These are phyloP conservation scores for Pelosia muscerda DNA, from an alignment of 2,888 invertebrate species.

Conservation along the genomic window DNA sequence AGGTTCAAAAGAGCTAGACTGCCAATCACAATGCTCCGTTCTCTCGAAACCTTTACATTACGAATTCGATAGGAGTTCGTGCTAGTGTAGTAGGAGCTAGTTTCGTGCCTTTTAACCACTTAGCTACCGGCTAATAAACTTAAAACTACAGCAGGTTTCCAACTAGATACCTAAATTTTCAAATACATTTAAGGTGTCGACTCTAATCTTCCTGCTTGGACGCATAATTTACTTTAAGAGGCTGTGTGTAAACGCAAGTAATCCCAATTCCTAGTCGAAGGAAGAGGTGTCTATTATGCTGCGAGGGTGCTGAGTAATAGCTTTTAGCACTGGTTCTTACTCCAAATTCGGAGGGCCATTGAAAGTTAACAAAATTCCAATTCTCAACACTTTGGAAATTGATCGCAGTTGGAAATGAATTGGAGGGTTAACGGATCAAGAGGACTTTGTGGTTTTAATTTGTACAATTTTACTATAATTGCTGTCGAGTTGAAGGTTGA, in stretches of 20 bases:
- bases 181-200: background rate
- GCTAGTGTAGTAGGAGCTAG: too few relatives aligned
- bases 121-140: too few relatives aligned
- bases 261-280: slow-evolving; percentile 1
- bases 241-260: background rate
- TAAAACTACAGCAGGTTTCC: background rate
- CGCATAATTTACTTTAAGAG: slow-evolving; percentile 11
- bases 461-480: background rate
- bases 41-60: too few relatives aligned
- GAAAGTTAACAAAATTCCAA: slow-evolving; percentile 24
- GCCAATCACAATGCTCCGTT: too few relatives aligned
- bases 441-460: background rate
- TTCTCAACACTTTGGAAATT: slow-evolving; percentile 10
- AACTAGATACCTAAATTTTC: background rate
- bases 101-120: too few relatives aligned
- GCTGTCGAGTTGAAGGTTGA: background rate
- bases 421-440: background rate
- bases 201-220: background rate
- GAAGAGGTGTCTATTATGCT: slow-evolving; percentile 23
- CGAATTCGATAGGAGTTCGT: too few relatives aligned
- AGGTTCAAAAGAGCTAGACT: too few relatives aligned
- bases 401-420: slow-evolving; percentile 21
- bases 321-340: slow-evolving; percentile 21
- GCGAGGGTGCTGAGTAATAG: slow-evolving; percentile 34
- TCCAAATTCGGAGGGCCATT: slow-evolving; percentile 21